These are phyloP conservation scores for Ptyas mucosa DNA, from an alignment of 2,113 vertebrate species.

Conservation along the genomic window DNA sequence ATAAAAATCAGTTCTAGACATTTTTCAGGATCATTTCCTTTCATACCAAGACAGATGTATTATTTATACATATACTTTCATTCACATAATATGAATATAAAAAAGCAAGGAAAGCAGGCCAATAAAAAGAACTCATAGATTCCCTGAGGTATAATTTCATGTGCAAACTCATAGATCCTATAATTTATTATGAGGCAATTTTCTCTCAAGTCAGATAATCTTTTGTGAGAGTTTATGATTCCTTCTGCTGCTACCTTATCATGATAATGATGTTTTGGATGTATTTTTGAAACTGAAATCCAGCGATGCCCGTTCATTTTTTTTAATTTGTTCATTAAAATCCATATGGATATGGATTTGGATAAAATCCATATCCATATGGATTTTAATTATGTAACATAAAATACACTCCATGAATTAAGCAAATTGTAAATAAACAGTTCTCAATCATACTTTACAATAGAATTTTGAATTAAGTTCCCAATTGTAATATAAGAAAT, in stretches of 20 bases:
- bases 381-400: neutral
- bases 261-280: neutral
- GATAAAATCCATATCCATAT: neutral
- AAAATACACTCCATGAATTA: neutral
- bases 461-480: neutral
- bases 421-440: neutral
- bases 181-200: conserved; percentile 8
- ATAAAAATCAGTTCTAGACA: neutral
- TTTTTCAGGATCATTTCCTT: neutral
- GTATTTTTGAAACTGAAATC: neutral
- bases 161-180: neutral
- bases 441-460: conserved; percentile 14
- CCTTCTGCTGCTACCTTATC: neutral
- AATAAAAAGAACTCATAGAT: neutral
- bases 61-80: neutral
- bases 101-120: neutral
- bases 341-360: neutral
- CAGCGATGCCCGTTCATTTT: neutral
- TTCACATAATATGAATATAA: neutral
- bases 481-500: neutral
- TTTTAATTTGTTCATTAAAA: neutral
- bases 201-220: neutral
- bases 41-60: neutral
- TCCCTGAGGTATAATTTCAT: neutral
- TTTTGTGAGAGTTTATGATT: neutral